Conservation (phyloP, 1,140 invertebrate genomes). For the Drosophila sp. region DNA sequence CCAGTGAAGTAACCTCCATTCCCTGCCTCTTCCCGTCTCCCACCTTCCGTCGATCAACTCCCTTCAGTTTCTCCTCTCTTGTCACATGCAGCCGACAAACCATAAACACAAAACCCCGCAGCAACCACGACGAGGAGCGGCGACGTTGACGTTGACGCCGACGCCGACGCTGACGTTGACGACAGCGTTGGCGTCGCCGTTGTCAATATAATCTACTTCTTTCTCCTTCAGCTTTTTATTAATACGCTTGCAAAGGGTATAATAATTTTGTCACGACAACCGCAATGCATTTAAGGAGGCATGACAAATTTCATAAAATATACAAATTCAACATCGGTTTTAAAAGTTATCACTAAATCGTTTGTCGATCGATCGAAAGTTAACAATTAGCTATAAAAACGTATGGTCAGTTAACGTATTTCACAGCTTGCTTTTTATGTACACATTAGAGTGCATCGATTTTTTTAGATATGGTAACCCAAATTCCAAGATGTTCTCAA, state of each 20-base stretch:
- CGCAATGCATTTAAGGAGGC: too few species aligned
- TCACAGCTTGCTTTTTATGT: too few species aligned
- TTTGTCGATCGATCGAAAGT: too few species aligned
- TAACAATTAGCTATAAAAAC: too few species aligned
- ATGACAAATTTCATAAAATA: too few species aligned
- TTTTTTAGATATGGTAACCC: too few species aligned
- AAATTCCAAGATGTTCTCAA: too few species aligned
- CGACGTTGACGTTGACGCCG: neutral
- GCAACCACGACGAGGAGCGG: slow-evolving; percentile 22
- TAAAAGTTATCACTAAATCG: too few species aligned
- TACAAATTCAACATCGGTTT: neutral
- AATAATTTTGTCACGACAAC: neutral
- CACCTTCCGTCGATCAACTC: too few species aligned
- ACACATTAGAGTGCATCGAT: too few species aligned
- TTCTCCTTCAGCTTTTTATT: slow-evolving; percentile 24
- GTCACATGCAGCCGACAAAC: slow-evolving; percentile 12
- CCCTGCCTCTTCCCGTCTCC: neutral
- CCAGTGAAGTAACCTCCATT: slow-evolving; percentile 20
- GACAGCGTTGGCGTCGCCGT: slow-evolving; percentile 23
- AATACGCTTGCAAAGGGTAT: neutral
- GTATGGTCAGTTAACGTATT: too few species aligned
- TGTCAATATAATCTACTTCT: slow-evolving; percentile 65
- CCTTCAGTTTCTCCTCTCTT: neutral
- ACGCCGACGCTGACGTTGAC: neutral
- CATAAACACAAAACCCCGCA: slow-evolving; percentile 36